Evolutionary conservation across 1,140 invertebrate genomes (phyloP), one percentile per base, ranked within the genome.

Genomic region (Neoseiulus cucumeris): DNA sequence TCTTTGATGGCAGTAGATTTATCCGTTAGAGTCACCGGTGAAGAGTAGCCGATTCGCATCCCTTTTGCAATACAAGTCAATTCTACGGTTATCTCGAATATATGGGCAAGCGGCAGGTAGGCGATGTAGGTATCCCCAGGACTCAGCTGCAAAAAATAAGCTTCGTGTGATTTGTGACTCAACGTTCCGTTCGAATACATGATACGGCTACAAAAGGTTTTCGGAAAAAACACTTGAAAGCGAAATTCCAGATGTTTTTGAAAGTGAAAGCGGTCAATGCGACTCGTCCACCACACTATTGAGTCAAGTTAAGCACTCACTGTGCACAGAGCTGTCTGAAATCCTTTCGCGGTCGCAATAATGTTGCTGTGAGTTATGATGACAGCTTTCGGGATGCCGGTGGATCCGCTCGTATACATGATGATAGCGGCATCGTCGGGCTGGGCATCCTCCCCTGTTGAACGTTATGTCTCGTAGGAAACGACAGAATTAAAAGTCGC

Each of bases 321-420:
- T 69, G 18, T 91, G 83, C 42, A 84, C 82, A 73, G 89, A 85
- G 41, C 84, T 84, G 22, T 59, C 33, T 59, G 51, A 74, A 92
- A 96, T 5, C 89, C 85, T 72, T 89, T 86, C 71, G 95, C 82
- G 4, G 89, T 88, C 39, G 83, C 80, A 68, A 97, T 82, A 70
- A 97, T 84, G 76, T 98, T 97, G 69, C 81, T 82, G 75, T 99
- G 93, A 0, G 88, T 86, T 44, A 82, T 78, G 39, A 81, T 71
- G 2, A 82, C 80, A 65, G 79, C 80, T 77, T 93, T 92, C 0
- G 90, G 90, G 65, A 87, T 83, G 33, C 91, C 91, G 0, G 91
- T 95, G 0, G 89, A 92, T 1, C 91, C 91, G 69, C 87, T 91
- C 0, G 91, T 95, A 78, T 95, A 96, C 91, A 95, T 95, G 42